Conservation (phyloP, 2,888 invertebrate species). For the Sphaerophoria rueppellii region DNA sequence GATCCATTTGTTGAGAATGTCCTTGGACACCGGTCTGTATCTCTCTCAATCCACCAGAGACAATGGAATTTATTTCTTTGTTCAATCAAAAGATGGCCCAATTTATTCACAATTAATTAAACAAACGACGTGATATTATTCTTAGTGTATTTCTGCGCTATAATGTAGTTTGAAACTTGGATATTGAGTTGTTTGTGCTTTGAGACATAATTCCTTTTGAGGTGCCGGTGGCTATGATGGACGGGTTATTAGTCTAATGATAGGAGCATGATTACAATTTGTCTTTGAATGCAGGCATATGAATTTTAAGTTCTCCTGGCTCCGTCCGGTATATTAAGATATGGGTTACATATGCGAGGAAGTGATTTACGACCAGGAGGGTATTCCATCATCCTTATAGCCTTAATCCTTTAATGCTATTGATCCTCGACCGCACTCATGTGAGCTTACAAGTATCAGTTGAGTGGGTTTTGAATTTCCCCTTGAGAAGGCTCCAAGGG, state of each 20-base stretch:
- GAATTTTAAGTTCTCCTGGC: background rate
- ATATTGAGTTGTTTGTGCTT: slow-evolving; percentile 26
- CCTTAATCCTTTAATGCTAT: slow-evolving; percentile 54
- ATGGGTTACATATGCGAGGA: background rate
- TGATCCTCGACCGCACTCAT: background rate
- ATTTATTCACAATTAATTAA: slow-evolving; percentile 54
- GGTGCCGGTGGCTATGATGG: too few relatives aligned
- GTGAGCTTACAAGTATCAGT: background rate
- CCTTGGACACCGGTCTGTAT: too few relatives aligned
- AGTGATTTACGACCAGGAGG: slow-evolving; percentile 45
- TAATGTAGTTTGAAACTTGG: background rate
- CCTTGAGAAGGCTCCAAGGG: slow-evolving; percentile 38
- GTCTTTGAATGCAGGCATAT: slow-evolving; percentile 41
- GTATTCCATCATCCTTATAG: slow-evolving; percentile 56
- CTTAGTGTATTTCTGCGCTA: background rate
- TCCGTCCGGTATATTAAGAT: background rate
- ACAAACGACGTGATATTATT: slow-evolving; percentile 35
- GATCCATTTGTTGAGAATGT: too few relatives aligned
- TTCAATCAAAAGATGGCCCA: slow-evolving; percentile 24
- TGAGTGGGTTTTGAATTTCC: background rate
- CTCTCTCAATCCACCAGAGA: too few relatives aligned
- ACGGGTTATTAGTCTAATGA: slow-evolving; percentile 48
- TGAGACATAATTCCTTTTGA: slow-evolving; percentile 36
- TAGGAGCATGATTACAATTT: slow-evolving; percentile 42
- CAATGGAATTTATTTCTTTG: slow-evolving; percentile 18